Evolutionary conservation across 2,113 vertebrate species (phyloP).

Genomic region (Nanorana parkeri): DNA sequence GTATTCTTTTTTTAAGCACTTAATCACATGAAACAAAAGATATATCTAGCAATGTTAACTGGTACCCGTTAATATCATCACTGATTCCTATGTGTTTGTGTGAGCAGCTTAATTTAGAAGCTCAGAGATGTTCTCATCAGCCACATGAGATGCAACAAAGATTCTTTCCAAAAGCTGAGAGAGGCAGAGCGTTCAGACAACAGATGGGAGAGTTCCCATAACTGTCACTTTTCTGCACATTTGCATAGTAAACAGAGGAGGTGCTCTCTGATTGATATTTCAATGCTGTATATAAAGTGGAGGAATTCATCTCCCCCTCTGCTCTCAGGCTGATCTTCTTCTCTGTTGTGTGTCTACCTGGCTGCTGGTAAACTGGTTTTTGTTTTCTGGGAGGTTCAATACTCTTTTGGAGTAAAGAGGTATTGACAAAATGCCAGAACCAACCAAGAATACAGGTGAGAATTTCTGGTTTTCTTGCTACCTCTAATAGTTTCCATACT

Average conservation of each 20-base stretch:
- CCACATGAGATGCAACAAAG: slow-evolving; percentile 75
- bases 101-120: slow-evolving; percentile 76
- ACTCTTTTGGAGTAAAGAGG: slow-evolving; percentile 70
- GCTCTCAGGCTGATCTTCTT: slow-evolving; percentile 72
- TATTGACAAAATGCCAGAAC: slow-evolving; percentile 77
- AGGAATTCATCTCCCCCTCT: slow-evolving; percentile 66
- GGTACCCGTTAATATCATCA: slow-evolving; percentile 36
- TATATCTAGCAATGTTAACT: too few species aligned
- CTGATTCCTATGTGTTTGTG: slow-evolving; percentile 47
- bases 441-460: slow-evolving; percentile 81
- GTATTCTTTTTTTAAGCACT: not conserved
- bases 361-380: slow-evolving; percentile 60
- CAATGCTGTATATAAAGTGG: slow-evolving; percentile 73
- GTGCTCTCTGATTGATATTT: slow-evolving; percentile 73
- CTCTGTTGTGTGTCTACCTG: slow-evolving; percentile 60
- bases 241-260: slow-evolving; percentile 73
- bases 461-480: not conserved
- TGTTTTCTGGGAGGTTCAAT: slow-evolving; percentile 63
- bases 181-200: slow-evolving; percentile 74
- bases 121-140: slow-evolving; percentile 76
- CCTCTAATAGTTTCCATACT: not conserved
- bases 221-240: slow-evolving; percentile 76
- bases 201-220: slow-evolving; percentile 78
- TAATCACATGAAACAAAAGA: not conserved
- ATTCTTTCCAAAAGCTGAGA: slow-evolving; percentile 80